These are phyloP conservation scores for Prosopocoilus inquinatus DNA, from an alignment of 2,888 invertebrate genomes.

Conservation along the genomic window DNA sequence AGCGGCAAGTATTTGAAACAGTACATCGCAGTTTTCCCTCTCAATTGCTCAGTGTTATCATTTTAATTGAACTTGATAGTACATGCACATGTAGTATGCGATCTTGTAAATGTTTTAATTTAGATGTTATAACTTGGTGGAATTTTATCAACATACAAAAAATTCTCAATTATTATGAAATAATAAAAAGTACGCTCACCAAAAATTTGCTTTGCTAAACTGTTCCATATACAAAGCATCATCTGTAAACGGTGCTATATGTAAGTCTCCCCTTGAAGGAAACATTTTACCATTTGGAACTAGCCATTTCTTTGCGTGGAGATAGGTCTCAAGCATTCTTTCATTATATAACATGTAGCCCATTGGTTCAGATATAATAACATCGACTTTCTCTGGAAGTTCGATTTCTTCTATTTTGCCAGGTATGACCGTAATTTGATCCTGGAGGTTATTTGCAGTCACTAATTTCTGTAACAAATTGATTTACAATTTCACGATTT, in stretches of 20 bases:
- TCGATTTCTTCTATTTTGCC: slow-evolving; percentile 99
- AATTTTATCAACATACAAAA: neutral
- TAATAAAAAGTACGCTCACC: slow-evolving; percentile 53
- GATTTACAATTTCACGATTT: neutral
- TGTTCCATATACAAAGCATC: slow-evolving; percentile 98
- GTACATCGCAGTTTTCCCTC: too few species aligned
- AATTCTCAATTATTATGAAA: neutral
- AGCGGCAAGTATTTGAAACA: too few species aligned
- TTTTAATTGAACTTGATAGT: too few species aligned
- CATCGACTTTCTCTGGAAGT: slow-evolving; percentile 91
- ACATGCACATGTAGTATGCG: too few species aligned
- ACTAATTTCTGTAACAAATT: slow-evolving; percentile 67
- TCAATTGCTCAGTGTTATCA: too few species aligned
- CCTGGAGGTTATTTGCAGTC: slow-evolving; percentile 82
- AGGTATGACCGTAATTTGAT: slow-evolving; percentile 87
- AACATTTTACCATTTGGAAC: slow-evolving; percentile 94
- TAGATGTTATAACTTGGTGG: too few species aligned
- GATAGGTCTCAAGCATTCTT: slow-evolving; percentile 96
- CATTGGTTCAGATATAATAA: slow-evolving; percentile 99
- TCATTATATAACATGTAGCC: slow-evolving; percentile 99
- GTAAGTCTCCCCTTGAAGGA: slow-evolving; percentile 93
- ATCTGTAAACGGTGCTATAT: slow-evolving; percentile 97
- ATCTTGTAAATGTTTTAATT: too few species aligned
- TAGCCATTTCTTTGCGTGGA: slow-evolving; percentile 98
- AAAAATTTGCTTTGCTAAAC: slow-evolving; percentile 97